A percentile compares a stretch with the other conserved stretches of the same genome.
Conservation (phyloP, 2,888 invertebrate genomes). For the Phytoseiulus persimilis region DNA sequence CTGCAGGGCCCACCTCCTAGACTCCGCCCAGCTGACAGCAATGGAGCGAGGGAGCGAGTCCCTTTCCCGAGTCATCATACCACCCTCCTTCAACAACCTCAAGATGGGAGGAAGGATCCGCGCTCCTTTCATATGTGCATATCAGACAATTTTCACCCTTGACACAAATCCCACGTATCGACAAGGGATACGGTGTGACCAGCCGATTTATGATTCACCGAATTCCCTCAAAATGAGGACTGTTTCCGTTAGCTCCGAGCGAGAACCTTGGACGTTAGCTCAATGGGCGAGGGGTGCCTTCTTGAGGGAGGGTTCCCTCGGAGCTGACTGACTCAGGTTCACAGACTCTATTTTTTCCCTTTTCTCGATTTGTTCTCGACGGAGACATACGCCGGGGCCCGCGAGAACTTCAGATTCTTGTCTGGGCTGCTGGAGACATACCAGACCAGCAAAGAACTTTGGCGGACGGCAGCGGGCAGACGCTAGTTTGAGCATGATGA, state of each 20-base stretch:
- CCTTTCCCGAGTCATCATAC: not conserved
- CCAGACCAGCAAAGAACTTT: not conserved
- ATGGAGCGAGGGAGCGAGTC: conserved; percentile 12
- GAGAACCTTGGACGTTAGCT: no score
- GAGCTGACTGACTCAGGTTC: no score
- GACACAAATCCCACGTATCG: not conserved
- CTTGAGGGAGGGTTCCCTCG: no score
- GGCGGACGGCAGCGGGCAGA: not conserved
- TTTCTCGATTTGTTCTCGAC: no score
- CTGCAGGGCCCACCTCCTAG: conserved; percentile 17
- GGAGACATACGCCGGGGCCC: no score
- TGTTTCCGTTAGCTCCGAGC: no score
- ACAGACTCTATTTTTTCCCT: no score
- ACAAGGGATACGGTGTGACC: not conserved
- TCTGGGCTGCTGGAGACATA: no score
- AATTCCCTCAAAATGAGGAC: not conserved
- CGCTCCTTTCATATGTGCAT: not conserved
- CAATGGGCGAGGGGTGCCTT: no score
- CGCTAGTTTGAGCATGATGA: not conserved
- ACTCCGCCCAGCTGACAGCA: not conserved
- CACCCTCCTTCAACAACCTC: not conserved
- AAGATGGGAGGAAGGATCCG: not conserved
- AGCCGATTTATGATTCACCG: not conserved
- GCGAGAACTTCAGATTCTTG: no score
- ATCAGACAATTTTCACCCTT: not conserved